Evolutionary conservation across 2,113 vertebrate species (phyloP).

Genomic region (Carlito syrichta): DNA sequence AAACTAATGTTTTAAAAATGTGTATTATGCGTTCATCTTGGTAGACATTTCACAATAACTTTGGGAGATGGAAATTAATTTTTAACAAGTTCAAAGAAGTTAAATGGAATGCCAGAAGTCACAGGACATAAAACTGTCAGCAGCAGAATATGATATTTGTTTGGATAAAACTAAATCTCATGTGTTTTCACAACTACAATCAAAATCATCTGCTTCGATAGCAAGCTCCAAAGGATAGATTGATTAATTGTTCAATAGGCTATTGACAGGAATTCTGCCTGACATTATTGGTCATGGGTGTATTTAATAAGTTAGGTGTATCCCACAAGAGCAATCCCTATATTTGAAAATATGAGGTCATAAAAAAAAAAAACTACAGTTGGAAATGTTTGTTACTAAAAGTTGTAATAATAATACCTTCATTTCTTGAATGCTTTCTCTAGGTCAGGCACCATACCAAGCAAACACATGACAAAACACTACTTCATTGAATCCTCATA

Average conservation of each 20-base stretch:
- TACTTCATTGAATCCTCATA: slow-evolving; percentile 24
- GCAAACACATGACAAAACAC: neutral
- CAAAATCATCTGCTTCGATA: neutral
- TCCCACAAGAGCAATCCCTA: neutral
- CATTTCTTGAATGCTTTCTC: slow-evolving; percentile 23
- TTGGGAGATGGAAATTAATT: neutral
- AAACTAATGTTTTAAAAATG: neutral
- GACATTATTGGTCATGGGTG: neutral
- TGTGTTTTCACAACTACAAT: neutral
- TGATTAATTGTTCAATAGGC: neutral
- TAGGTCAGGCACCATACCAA: neutral
- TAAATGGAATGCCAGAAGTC: neutral
- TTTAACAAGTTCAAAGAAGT: neutral
- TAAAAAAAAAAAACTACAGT: neutral
- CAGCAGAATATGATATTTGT: neutral
- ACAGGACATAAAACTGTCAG: neutral
- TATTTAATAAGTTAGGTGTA: neutral
- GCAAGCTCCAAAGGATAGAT: neutral
- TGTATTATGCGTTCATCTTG: neutral
- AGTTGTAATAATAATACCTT: neutral
- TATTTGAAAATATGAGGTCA: slow-evolving; percentile 13
- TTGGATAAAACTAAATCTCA: neutral
- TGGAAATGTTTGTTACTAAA: slow-evolving; percentile 14
- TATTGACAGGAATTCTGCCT: neutral
- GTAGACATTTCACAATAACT: neutral